Base-by-base conservation (phyloP, 2,888 invertebrate species). In the Aphidoletes aphidimyza region DNA sequence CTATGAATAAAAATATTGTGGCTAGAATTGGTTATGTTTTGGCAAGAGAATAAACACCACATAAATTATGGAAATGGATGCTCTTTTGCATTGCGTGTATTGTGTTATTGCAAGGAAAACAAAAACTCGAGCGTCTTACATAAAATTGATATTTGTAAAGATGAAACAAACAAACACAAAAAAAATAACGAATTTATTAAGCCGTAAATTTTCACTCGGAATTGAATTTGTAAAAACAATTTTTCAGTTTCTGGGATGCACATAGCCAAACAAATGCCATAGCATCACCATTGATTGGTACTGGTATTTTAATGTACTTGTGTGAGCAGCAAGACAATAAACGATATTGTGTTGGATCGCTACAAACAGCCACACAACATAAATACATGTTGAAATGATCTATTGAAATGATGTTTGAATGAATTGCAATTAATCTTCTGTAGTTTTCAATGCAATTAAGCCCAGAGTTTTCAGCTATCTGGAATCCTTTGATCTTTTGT, bases 381-480 rank as follows among this genome's bases (percentile, higher is more conserved):
- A 54, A 54, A 54, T 54, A 54, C 9, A 22, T 22, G n/a, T 54
- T 54, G 54, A 69, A 9, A 69, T 69, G 69, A 69, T 69, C 69
- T 69, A 69, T 69, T 69, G 69, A 69, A 69, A 34, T 11, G 1
- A n/a, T 69, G 26, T 30, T 34, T 30, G 34, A 69, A 69, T 34
- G 69, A 14, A 69, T 69, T 30, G 69, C 69, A 69, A 69, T 69
- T 69, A 69, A 69, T 69, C 69, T 69, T 69, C 30, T n/a, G 69
- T 30, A 69, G 69, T 69, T n/a, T n/a, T 69, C 69, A 69, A 69
- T 69, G 69, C 69, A 69, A 69, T 69, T 69, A 69, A 69, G 69
- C 69, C 14, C 30, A 9, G 69, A n/a, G n/a, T n/a, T n/a, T n/a
- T n/a, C n/a, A n/a, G n/a, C n/a, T n/a, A n/a, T n/a, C 34, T 69